Percentiles rank a stretch among this genome's conserved stretches.
phyloP scores from a whole-genome alignment of 2,113 vertebrate species.

The Vicugna pacos region DNA sequence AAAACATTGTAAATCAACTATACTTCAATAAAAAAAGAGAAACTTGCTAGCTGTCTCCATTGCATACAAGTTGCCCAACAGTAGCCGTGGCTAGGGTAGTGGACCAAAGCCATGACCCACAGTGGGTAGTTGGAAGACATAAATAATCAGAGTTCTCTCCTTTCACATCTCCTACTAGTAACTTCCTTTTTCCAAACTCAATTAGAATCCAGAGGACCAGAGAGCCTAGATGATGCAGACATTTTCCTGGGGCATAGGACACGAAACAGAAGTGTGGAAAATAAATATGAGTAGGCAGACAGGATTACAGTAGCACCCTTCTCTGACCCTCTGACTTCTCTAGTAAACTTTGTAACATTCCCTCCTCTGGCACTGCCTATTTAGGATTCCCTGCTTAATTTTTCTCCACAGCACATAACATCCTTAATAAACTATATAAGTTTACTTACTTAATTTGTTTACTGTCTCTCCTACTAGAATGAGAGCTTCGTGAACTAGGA shows the following conservation, averaged over 20 bases:
- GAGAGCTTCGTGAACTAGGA: background rate
- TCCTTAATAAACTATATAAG: background rate
- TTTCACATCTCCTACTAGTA: background rate
- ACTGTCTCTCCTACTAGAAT: background rate
- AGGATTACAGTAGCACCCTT: no score
- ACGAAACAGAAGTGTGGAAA: background rate
- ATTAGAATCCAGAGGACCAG: background rate
- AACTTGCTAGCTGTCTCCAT: background rate
- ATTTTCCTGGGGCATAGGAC: background rate
- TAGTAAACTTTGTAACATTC: background rate
- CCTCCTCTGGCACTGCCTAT: background rate
- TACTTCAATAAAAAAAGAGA: background rate
- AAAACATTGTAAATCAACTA: no score
- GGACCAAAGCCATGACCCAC: background rate
- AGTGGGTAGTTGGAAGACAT: background rate
- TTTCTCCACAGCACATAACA: background rate
- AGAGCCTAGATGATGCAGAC: background rate
- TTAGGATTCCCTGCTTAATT: background rate
- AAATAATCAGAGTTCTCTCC: background rate
- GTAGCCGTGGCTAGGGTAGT: background rate
- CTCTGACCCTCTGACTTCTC: background rate
- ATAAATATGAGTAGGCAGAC: background rate
- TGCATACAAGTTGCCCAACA: background rate
- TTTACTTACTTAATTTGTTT: background rate
- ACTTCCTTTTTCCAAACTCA: constrained; percentile 2